These are phyloP conservation scores for Netelia fuscicornis DNA, from an alignment of 2,888 invertebrate species.

Conservation along the genomic window DNA sequence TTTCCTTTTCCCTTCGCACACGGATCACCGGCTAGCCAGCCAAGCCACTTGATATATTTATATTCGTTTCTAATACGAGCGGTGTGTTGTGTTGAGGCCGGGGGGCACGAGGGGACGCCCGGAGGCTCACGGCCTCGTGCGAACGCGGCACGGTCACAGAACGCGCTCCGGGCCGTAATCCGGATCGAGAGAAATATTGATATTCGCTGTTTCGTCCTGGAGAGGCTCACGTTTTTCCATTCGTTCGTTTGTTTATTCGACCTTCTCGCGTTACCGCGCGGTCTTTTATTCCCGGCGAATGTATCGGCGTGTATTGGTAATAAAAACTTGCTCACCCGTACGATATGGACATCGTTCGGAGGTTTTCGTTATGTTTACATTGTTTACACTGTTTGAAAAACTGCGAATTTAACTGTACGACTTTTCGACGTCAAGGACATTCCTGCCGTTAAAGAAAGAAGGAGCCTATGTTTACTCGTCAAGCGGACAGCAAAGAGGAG, in stretches of 20 bases:
- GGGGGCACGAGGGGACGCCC: slow-evolving; percentile 58
- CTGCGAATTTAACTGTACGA: too few species aligned
- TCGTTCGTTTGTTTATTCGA: not conserved
- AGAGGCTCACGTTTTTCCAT: slow-evolving; percentile 24
- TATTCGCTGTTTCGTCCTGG: slow-evolving; percentile 37
- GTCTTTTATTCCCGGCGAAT: not conserved
- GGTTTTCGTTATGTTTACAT: too few species aligned
- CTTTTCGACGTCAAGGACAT: too few species aligned
- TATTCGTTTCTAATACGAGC: slow-evolving; percentile 82
- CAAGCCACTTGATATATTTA: slow-evolving; percentile 79
- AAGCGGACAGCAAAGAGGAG: slow-evolving; percentile 23
- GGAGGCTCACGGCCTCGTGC: slow-evolving; percentile 64
- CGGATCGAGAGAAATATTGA: slow-evolving; percentile 58
- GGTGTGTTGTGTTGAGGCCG: slow-evolving; percentile 69
- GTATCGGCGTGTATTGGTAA: not conserved
- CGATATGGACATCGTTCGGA: too few species aligned
- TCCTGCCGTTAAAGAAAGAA: not conserved
- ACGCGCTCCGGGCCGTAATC: slow-evolving; percentile 38
- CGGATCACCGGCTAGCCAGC: slow-evolving; percentile 48
- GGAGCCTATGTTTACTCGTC: slow-evolving; percentile 29
- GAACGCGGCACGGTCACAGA: slow-evolving; percentile 59
- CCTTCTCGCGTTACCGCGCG: slow-evolving; percentile 14
- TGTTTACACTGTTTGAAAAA: too few species aligned
- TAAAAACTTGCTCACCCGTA: too few species aligned
- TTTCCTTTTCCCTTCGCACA: slow-evolving; percentile 55